A percentile compares a stretch with the other conserved stretches of the same genome.
Evolutionary conservation across 2,888 invertebrate genomes (phyloP).

Genomic region (Apamea crenata): DNA sequence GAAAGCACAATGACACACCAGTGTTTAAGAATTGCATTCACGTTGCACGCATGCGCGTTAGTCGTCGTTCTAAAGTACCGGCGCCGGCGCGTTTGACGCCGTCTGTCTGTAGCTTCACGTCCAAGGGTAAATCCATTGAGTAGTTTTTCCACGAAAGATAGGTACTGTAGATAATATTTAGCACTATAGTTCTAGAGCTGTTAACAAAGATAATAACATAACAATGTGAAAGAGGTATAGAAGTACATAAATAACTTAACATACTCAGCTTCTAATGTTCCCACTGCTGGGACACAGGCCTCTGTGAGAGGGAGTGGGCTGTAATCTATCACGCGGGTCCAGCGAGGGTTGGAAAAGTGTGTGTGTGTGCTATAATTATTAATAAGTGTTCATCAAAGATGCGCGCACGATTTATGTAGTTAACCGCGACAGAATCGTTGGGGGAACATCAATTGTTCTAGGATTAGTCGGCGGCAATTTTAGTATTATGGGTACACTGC

Average conservation of each 20-base stretch:
- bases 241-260: background rate
- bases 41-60: background rate
- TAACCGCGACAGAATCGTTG: background rate
- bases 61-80: background rate
- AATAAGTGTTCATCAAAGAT: slow-evolving; percentile 3
- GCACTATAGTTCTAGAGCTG: background rate
- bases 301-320: background rate
- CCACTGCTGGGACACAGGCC: background rate
- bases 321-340: background rate
- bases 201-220: background rate
- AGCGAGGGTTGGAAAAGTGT: background rate
- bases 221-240: too few relatives aligned
- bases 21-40: background rate
- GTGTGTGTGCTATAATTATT: background rate
- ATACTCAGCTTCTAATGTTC: background rate
- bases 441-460: background rate
- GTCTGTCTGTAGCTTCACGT: background rate
- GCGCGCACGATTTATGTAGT: slow-evolving; percentile 18
- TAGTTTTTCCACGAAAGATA: background rate
- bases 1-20: too few relatives aligned
- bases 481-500: slow-evolving; percentile 8
- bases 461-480: slow-evolving; percentile 9
- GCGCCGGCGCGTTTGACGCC: background rate
- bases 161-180: background rate
- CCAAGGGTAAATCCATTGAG: background rate